Conservation (phyloP, 2,888 invertebrate species). For the Drosophila nr. perissopoda region DNA sequence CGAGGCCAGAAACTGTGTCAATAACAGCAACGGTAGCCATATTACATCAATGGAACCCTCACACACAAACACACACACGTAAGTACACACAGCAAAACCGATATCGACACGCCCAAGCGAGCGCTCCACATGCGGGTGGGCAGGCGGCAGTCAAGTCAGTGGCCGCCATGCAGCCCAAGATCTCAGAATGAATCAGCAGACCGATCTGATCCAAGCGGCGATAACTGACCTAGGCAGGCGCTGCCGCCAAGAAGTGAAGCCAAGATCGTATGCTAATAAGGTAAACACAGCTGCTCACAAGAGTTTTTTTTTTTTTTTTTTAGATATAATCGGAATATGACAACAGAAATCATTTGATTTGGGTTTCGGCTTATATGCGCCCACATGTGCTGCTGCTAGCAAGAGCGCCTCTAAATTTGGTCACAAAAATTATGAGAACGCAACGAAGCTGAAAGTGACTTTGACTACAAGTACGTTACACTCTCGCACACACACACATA, state of each 20-base stretch:
- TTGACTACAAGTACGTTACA: constrained; percentile 76
- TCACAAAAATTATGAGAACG: constrained; percentile 76
- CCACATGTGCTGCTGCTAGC: constrained; percentile 57
- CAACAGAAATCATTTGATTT: constrained; percentile 43
- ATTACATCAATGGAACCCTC: constrained; percentile 61
- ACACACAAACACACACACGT: constrained; percentile 25
- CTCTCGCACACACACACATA: constrained; percentile 28
- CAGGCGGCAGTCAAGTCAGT: constrained; percentile 37
- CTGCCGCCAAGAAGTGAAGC: constrained; percentile 53
- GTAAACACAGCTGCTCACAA: constrained; percentile 49
- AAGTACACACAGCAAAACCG: constrained; percentile 1
- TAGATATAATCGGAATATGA: constrained; percentile 50
- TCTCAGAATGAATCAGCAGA: constrained; percentile 68
- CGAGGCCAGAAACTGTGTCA: constrained; percentile 76
- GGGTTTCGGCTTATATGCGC: constrained; percentile 48
- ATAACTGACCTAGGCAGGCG: constrained; percentile 75
- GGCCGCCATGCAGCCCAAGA: constrained; percentile 40
- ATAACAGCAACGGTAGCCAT: constrained; percentile 65
- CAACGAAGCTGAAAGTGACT: constrained; percentile 80
- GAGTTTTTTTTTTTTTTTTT: constrained; percentile 10
- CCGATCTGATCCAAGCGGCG: constrained; percentile 28
- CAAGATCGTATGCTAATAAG: constrained; percentile 63
- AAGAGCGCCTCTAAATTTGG: constrained; percentile 70
- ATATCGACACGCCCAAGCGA: constrained; percentile 44
- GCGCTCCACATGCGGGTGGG: constrained; percentile 56